Evolutionary conservation across 2,113 vertebrate genomes (phyloP).

Genomic region (Aptenodytes forsteri): DNA sequence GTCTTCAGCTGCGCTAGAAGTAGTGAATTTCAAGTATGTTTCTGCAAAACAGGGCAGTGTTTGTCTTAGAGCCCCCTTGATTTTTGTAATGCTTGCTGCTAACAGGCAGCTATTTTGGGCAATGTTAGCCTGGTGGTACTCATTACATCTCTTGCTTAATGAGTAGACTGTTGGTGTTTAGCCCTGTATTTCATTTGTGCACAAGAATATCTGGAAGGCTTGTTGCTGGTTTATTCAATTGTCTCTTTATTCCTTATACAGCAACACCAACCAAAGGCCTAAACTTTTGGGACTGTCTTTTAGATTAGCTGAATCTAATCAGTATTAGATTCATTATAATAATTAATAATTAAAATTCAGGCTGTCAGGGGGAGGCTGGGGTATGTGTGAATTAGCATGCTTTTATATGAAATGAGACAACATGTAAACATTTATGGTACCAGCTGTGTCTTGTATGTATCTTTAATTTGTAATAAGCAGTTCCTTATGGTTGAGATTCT

Average conservation of each 20-base stretch:
- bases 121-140: background rate
- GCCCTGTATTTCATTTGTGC: background rate
- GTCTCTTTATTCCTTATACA: background rate
- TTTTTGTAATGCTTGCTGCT: background rate
- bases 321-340: too few species aligned
- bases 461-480: background rate
- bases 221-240: background rate
- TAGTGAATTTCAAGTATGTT: background rate
- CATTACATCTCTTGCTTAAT: background rate
- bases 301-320: background rate
- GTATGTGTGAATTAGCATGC: background rate
- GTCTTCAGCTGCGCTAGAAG: background rate
- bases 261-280: background rate
- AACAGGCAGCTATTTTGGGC: background rate
- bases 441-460: background rate
- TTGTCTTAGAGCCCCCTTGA: background rate
- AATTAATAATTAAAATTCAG: background rate
- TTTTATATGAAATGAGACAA: background rate
- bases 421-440: background rate
- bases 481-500: background rate
- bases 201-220: background rate
- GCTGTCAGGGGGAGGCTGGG: fast-evolving
- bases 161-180: background rate
- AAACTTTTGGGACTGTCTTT: background rate
- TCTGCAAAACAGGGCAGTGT: background rate